A percentile compares a stretch with the other conserved stretches of the same genome.
phyloP scores from a whole-genome alignment of 2,113 vertebrate genomes.

The Aspiorhynchus laticeps region DNA sequence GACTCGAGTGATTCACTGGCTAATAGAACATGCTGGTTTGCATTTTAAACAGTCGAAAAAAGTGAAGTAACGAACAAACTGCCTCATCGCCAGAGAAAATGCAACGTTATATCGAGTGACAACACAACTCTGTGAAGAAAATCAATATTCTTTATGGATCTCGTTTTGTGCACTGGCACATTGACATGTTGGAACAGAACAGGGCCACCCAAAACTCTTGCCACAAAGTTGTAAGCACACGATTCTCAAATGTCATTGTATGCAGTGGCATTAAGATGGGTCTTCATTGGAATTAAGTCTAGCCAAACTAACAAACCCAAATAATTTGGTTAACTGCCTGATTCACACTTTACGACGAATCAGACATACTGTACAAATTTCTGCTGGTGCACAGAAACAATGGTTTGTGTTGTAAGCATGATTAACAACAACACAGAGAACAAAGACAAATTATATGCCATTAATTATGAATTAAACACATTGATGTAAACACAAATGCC shows the following conservation, averaged over 20 bases:
- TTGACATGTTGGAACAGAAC: neutral
- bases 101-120: neutral
- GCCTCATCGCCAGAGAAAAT: neutral
- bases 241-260: neutral
- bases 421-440: neutral
- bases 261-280: neutral
- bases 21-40: neutral
- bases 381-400: neutral
- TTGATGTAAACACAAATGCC: neutral
- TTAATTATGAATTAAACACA: neutral
- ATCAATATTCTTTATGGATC: neutral
- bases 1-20: neutral
- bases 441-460: neutral
- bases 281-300: neutral
- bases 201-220: neutral
- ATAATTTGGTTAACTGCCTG: neutral
- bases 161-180: neutral
- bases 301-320: neutral
- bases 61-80: neutral
- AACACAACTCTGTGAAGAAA: neutral
- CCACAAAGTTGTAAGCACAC: neutral
- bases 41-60: neutral
- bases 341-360: neutral
- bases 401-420: neutral
- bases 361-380: conserved; percentile 1